Base-by-base conservation (phyloP, 2,113 vertebrate species). In the Morone saxatilis region DNA sequence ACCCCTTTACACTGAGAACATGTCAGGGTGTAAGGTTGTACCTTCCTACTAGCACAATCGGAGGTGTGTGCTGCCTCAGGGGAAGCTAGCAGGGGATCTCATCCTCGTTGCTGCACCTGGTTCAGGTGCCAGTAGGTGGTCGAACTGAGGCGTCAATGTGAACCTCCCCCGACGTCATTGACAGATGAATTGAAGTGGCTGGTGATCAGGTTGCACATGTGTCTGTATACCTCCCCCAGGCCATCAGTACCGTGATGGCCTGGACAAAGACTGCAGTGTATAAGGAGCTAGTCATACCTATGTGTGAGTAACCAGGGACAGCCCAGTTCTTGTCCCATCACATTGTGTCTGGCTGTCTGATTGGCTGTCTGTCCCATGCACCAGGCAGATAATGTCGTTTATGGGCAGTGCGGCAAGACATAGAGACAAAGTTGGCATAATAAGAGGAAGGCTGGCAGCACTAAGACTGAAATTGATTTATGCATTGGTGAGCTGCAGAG, bases 391-490 rank as follows among this genome's bases (percentile, higher is more conserved):
- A 65, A 70, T 66, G 40, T 76, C 53, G 70, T 72, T 89, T 50
- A 74, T 25, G 47, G 57, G 69, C 76, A 76, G 59, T 83, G 80
- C 71, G 45, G 65, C 62, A 78, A 71, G 57, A 72, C n/a, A 25
- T 17, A 59, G 69, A 81, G 45, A 69, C 47, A 66, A 45, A 76
- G 71, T 45, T 91, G 78, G 76, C 78, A 54, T 73, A 56, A 76
- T 48, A 67, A 31, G 31, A 71, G 48, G 41, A 45, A 48, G 51
- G 54, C 78, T 84, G 83, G 83, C 80, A 88, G 67, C 65, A 56
- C 48, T 54, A 6, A 71, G 71, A 50, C 54, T 62, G 50, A 72
- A 86, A 83, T 68, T 69, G 79, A 90, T 83, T 84, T 53, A 48
- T 60, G 22, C 22, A 43, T 22, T 76, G 43, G 71, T 84, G 76